These are phyloP conservation scores for Macroramphosus scolopax DNA, from an alignment of 2,797 vertebrate species.

Conservation along the genomic window DNA sequence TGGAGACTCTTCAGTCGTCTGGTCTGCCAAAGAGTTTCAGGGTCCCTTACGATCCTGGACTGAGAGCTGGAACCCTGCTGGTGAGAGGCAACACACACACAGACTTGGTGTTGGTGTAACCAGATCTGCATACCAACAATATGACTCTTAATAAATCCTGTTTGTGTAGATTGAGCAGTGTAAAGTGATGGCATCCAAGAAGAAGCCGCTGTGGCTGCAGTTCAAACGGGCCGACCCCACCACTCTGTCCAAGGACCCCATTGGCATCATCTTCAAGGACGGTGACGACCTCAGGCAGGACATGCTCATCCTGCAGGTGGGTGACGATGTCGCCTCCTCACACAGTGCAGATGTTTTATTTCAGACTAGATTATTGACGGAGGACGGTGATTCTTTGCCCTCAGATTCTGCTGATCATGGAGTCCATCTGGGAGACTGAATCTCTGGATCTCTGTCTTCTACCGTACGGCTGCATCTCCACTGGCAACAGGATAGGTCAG, in stretches of 20 bases:
- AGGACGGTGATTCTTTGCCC: background rate
- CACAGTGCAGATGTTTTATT: no score
- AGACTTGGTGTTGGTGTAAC: no score
- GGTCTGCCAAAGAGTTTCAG: constrained; percentile 89
- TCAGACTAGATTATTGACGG: no score
- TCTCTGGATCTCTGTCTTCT: constrained; percentile 92
- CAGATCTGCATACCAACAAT: no score
- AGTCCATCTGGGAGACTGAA: constrained; percentile 97
- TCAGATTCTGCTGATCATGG: constrained; percentile 97
- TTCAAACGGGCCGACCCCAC: constrained; percentile 93
- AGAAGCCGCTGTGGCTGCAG: constrained; percentile 97
- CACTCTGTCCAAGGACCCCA: constrained; percentile 90
- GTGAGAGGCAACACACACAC: constrained; percentile 66
- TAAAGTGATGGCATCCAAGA: constrained; percentile 99
- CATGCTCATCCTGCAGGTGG: constrained; percentile 98
- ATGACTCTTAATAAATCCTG: no score
- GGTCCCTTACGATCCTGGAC: constrained; percentile 95
- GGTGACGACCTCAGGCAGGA: constrained; percentile 97
- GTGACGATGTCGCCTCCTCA: background rate
- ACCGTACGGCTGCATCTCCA: constrained; percentile 98
- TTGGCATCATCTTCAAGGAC: constrained; percentile 98
- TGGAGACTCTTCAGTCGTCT: constrained; percentile 88
- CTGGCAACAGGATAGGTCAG: constrained; percentile 95
- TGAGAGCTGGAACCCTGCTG: constrained; percentile 89
- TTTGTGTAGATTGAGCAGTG: constrained; percentile 90